A percentile compares a stretch with the other conserved stretches of the same genome.
These are phyloP conservation scores for Scaptomyza reducta DNA, from an alignment of 2,888 invertebrate genomes.

Conservation along the genomic window DNA sequence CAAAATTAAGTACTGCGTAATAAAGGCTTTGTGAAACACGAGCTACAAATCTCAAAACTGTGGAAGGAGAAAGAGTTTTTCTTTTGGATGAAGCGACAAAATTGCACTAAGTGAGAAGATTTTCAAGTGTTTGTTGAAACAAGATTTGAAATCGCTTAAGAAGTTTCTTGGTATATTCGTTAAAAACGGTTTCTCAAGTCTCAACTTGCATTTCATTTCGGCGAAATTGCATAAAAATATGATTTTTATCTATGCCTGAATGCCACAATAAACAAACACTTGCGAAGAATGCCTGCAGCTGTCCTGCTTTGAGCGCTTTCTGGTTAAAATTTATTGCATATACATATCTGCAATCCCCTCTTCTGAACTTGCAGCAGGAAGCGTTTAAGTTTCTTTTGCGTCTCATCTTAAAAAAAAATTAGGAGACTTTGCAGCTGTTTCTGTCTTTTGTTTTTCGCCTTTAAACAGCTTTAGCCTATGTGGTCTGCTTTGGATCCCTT, in stretches of 20 bases:
- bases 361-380: neutral
- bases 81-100: no score
- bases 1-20: constrained; percentile 19
- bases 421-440: constrained; percentile 7
- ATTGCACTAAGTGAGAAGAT: no score
- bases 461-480: neutral
- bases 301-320: neutral
- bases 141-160: neutral
- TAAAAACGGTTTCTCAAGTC: neutral
- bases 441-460: neutral
- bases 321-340: neutral
- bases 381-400: neutral
- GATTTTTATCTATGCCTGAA: neutral
- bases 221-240: neutral
- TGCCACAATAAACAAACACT: neutral
- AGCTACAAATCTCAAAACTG: neutral
- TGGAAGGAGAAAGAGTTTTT: neutral
- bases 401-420: neutral
- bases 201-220: neutral
- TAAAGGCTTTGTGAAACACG: constrained; percentile 5
- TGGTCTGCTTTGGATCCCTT: neutral
- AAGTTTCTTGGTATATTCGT: no score
- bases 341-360: neutral
- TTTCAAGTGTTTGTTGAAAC: no score
- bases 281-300: neutral